Percentiles rank a stretch among this genome's conserved stretches.
Conservation (phyloP, 2,888 invertebrate species). For the Cremastinae sp. region DNA sequence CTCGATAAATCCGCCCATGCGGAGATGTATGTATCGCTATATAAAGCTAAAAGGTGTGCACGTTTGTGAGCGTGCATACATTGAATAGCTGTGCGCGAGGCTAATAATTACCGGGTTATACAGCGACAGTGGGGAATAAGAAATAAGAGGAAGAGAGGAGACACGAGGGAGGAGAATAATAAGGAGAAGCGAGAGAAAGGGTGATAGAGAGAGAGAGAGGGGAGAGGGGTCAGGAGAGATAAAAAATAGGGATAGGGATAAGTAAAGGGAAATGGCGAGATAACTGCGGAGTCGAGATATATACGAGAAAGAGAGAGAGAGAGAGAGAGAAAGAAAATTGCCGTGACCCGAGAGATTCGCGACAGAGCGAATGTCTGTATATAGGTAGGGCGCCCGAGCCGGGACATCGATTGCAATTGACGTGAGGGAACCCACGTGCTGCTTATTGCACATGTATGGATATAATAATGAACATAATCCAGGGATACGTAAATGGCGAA, state of each 20-base stretch:
- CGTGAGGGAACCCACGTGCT: conserved; percentile 55
- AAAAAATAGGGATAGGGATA: conserved; percentile 33
- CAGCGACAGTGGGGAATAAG: conserved; percentile 47
- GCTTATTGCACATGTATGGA: conserved; percentile 55
- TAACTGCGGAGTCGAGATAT: conserved; percentile 11
- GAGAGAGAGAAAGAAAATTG: conserved; percentile 72
- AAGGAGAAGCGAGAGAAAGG: not conserved
- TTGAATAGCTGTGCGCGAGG: conserved; percentile 55
- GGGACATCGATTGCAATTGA: conserved; percentile 59
- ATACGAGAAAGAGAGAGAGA: conserved; percentile 53
- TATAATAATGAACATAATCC: conserved; percentile 60
- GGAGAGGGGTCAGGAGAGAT: conserved; percentile 29
- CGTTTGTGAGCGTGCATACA: not conserved
- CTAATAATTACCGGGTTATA: conserved; percentile 70
- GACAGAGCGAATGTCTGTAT: conserved; percentile 37
- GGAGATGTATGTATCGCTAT: not conserved
- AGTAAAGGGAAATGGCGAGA: conserved; percentile 46
- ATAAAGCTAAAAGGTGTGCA: not conserved
- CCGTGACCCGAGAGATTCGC: conserved; percentile 59
- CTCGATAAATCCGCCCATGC: conserved; percentile 17
- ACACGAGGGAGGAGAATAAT: not conserved
- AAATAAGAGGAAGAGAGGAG: not conserved
- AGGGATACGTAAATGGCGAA: conserved; percentile 52
- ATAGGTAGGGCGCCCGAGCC: not conserved
- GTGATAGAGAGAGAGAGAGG: conserved; percentile 12